These are phyloP conservation scores for Nothura maculosa DNA, from an alignment of 2,797 vertebrate species.

Conservation along the genomic window DNA sequence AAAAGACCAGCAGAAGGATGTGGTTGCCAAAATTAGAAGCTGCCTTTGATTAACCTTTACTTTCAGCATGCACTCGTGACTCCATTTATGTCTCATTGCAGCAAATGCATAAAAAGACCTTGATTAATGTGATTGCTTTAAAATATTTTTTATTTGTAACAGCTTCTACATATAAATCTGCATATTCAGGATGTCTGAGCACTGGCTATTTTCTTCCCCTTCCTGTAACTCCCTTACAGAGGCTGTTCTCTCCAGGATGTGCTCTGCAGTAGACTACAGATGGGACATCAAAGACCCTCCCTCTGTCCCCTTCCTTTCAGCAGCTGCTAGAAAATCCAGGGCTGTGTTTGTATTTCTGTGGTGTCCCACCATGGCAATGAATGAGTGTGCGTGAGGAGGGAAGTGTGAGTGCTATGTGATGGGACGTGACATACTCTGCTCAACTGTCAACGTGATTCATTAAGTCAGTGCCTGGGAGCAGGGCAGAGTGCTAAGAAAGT, in stretches of 20 bases:
- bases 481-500: background rate
- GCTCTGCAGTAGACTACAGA: fast-evolving
- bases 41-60: conserved; percentile 43
- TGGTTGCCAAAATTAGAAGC: conserved; percentile 21
- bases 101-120: background rate
- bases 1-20: background rate
- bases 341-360: background rate
- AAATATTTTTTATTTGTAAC: conserved; percentile 24
- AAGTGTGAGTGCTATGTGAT: background rate
- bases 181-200: background rate
- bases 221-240: background rate
- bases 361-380: background rate
- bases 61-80: background rate
- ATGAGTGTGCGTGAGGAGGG: background rate
- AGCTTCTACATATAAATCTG: conserved; percentile 43
- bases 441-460: background rate
- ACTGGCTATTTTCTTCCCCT: background rate
- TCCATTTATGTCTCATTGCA: conserved; percentile 6
- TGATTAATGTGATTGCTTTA: conserved; percentile 20
- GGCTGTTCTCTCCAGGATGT: background rate
- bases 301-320: background rate
- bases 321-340: background rate
- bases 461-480: background rate
- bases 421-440: background rate
- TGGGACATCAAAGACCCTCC: background rate